phyloP scores from a whole-genome alignment of 2,888 invertebrate genomes.

The Sicus ferrugineus region DNA sequence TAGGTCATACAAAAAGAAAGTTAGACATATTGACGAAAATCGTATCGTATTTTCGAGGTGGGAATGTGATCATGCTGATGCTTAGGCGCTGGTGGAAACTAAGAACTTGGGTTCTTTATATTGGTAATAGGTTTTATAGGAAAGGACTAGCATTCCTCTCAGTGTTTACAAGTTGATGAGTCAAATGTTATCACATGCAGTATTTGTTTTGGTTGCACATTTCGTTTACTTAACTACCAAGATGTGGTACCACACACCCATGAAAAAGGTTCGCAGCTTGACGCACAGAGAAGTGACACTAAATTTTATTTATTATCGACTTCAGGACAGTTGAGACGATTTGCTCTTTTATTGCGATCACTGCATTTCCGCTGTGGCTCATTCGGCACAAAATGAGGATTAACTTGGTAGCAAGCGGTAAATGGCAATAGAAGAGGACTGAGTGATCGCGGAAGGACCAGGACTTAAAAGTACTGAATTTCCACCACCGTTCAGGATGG shows the following conservation, averaged over 20 bases:
- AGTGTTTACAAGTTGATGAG: background rate
- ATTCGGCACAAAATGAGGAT: slow-evolving; percentile 5
- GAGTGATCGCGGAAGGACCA: too few species aligned
- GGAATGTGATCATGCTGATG: too few species aligned
- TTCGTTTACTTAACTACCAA: background rate
- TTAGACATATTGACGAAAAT: too few species aligned
- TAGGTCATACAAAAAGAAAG: too few species aligned
- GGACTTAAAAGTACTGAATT: too few species aligned
- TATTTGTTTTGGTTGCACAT: slow-evolving; percentile 31
- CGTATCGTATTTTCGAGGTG: too few species aligned
- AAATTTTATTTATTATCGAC: slow-evolving; percentile 32
- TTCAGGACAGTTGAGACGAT: background rate
- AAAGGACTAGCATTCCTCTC: background rate
- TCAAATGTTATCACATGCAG: background rate
- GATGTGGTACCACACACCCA: background rate
- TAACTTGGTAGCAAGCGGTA: background rate
- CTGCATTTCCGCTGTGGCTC: slow-evolving; percentile 15
- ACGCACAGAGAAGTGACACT: slow-evolving; percentile 31
- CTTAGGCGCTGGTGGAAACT: too few species aligned
- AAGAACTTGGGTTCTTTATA: too few species aligned
- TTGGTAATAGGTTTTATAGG: too few species aligned
- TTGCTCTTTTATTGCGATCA: slow-evolving; percentile 13
- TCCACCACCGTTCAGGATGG: too few species aligned
- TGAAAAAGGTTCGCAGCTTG: slow-evolving; percentile 18
- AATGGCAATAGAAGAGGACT: background rate